Conservation (phyloP, 2,888 invertebrate genomes). For the Corythucha ciliata region DNA sequence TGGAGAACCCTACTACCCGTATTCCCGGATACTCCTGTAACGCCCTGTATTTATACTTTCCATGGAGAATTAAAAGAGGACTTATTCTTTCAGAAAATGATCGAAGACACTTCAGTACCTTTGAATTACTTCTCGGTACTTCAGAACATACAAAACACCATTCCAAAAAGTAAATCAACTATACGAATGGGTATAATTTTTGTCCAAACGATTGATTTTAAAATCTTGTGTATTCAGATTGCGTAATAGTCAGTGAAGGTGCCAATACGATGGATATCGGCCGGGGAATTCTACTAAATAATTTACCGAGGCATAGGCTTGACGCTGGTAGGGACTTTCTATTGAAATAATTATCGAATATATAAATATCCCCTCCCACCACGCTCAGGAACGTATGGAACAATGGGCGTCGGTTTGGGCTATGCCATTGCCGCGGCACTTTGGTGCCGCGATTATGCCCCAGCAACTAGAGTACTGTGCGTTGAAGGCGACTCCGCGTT, state of each 20-base stretch:
- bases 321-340: slow-evolving; percentile 64
- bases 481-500: slow-evolving; percentile 97
- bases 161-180: slow-evolving; percentile 51
- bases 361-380: no score
- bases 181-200: no score
- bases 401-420: slow-evolving; percentile 91
- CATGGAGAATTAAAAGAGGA: no score
- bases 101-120: slow-evolving; percentile 60
- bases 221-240: slow-evolving; percentile 54
- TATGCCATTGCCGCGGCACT: slow-evolving; percentile 88
- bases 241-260: slow-evolving; percentile 90
- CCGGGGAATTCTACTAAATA: slow-evolving; percentile 74
- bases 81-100: slow-evolving; percentile 49
- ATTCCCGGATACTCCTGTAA: no score
- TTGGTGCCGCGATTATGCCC: slow-evolving; percentile 72
- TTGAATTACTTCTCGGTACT: slow-evolving; percentile 92
- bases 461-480: slow-evolving; percentile 76
- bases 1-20: no score
- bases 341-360: not conserved
- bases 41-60: no score
- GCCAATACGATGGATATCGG: slow-evolving; percentile 99
- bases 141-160: slow-evolving; percentile 62
- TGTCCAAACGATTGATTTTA: no score
- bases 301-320: slow-evolving; percentile 72
- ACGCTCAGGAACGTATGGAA: slow-evolving; percentile 78